Conservation (phyloP, 2,113 vertebrate genomes). For the Donacobius atricapilla region DNA sequence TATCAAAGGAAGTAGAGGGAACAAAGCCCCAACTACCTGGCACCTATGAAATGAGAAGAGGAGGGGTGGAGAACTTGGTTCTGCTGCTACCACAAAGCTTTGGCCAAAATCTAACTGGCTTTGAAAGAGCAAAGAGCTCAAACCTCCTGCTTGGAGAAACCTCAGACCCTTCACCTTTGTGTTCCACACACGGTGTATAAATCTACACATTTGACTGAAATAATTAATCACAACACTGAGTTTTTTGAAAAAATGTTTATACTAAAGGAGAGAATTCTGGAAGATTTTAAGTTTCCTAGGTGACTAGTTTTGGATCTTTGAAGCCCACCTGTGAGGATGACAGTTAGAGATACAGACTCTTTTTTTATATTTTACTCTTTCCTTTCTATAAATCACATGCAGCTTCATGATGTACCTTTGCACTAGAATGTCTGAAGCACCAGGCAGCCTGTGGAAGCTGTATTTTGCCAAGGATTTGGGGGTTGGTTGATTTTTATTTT, state of each 20-base stretch:
- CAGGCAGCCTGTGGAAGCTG: background rate
- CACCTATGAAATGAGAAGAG: background rate
- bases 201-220: background rate
- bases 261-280: background rate
- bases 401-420: background rate
- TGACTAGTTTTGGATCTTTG: background rate
- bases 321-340: background rate
- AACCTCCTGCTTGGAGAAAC: background rate
- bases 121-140: background rate
- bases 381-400: background rate
- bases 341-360: background rate
- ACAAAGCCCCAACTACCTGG: background rate
- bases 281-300: background rate
- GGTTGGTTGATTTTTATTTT: background rate
- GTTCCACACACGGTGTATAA: background rate
- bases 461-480: background rate
- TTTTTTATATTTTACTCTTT: background rate
- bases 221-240: background rate
- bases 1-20: constrained; percentile 25
- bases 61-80: background rate
- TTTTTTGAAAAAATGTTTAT: background rate
- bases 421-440: background rate
- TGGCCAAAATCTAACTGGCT: background rate
- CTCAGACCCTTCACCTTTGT: background rate
- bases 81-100: background rate